Evolutionary conservation across 2,113 vertebrate genomes (phyloP).

Genomic region (Syngnathoides biaculeatus): DNA sequence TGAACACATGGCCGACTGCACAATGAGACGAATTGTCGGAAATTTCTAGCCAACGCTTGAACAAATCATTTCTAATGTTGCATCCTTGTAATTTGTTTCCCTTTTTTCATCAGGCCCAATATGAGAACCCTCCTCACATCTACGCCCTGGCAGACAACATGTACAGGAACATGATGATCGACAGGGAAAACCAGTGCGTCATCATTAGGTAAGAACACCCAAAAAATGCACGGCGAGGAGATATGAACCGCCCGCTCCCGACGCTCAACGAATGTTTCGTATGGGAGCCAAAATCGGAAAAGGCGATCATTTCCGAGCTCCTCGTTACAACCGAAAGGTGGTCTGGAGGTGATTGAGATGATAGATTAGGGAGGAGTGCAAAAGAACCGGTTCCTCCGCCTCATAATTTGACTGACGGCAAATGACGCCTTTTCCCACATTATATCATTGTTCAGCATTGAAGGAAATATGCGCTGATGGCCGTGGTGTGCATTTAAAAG

Average conservation of each 20-base stretch:
- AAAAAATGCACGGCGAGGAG: background rate
- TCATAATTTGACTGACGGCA: conserved; percentile 17
- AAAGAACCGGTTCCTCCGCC: conserved; percentile 46
- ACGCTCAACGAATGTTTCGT: background rate
- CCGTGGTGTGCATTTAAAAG: too few species aligned
- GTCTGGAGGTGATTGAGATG: conserved; percentile 11
- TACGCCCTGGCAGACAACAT: conserved; percentile 96
- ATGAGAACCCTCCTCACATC: conserved; percentile 98
- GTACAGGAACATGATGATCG: conserved; percentile 99
- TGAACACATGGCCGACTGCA: background rate
- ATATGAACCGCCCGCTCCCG: background rate
- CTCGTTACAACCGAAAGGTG: background rate
- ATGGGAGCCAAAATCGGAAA: conserved; percentile 7
- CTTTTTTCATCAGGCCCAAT: conserved; percentile 80
- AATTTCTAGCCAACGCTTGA: conserved; percentile 4
- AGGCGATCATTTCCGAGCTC: conserved; percentile 20
- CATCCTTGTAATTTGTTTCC: background rate
- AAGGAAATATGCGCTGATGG: background rate
- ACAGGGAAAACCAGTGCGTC: conserved; percentile 96
- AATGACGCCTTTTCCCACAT: background rate
- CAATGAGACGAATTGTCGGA: background rate
- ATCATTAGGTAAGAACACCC: conserved; percentile 88
- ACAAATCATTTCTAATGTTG: background rate
- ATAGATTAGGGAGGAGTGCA: conserved; percentile 25
- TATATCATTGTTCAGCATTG: background rate